Base-by-base conservation (phyloP, 2,888 invertebrate genomes). In the Drosophila trichaetosa region DNA sequence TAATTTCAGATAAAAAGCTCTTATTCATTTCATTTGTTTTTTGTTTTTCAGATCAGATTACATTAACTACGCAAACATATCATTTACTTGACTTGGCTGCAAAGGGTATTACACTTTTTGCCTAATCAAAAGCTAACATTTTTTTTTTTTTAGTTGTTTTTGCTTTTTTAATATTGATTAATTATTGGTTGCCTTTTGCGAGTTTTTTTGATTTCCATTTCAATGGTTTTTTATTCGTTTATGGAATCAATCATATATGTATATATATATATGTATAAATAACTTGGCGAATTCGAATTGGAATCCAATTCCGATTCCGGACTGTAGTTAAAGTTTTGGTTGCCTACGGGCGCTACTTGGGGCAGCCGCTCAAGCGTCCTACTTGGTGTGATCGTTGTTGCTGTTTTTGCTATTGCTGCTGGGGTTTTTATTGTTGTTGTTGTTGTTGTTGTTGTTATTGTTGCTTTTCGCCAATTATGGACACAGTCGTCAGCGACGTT, bases 351-450 rank as follows among this genome's bases (percentile, higher is more conserved):
- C 67, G 34, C 40, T 60, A 64, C 64, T 63, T 65, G 69, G 56
- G 71, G 71, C 74, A 83, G 60, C 71, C 84, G 86, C 72, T 83
- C 67, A 76, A 74, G 83, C 83, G 81, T 83, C 83, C 87, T 80
- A 83, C 69, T 71, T 70, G 79, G 65, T 46, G 51, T 51, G 42
- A 57, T 51, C 29, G 61, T 54, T 58, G 58, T 42, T 73, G 62
- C 40, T 80, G 67, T 52, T 73, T 66, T 58, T 70, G 69, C 10
- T 38, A 8, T 38, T 42, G 11, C 36, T 24, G 36, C 29, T 74
- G 62, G 46, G 21, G 46, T 2, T 21, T 46, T 57, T 71, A 63
- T 57, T 65, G 69, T 49, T 56, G 52, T 57, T 42, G 8, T 34
- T 21, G 7, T 46, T 73, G 56, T 48, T 80, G 66, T 56, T 73